phyloP scores from a whole-genome alignment of 2,113 vertebrate species.

The Zingel zingel region DNA sequence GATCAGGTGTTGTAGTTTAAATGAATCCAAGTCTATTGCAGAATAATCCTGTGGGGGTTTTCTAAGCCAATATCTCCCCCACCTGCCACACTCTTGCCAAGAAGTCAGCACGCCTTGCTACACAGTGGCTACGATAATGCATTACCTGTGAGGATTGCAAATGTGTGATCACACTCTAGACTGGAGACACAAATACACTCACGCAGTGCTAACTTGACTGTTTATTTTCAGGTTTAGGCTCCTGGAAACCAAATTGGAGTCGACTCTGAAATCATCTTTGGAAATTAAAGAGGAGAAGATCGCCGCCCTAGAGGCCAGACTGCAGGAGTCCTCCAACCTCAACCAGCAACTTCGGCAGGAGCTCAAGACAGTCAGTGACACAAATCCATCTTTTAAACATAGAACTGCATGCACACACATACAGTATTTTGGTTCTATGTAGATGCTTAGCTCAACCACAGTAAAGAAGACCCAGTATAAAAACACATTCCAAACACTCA shows the following conservation, averaged over 20 bases:
- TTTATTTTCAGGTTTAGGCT: constrained; percentile 90
- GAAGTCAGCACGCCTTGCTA: neutral
- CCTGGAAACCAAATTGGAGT: constrained; percentile 96
- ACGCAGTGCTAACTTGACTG: constrained; percentile 3
- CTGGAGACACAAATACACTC: neutral
- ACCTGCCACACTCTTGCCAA: neutral
- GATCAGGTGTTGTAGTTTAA: neutral
- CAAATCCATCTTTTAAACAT: neutral
- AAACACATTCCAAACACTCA: constrained; percentile 1
- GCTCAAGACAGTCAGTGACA: constrained; percentile 92
- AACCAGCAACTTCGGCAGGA: constrained; percentile 98
- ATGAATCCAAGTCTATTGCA: neutral
- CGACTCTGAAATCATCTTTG: constrained; percentile 94
- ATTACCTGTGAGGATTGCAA: constrained; percentile 1
- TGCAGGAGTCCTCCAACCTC: constrained; percentile 97
- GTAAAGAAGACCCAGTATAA: neutral
- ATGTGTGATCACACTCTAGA: neutral
- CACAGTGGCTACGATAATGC: neutral
- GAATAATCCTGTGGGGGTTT: constrained; percentile 4
- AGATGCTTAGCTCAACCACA: neutral
- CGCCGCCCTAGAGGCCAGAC: constrained; percentile 94
- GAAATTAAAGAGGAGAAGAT: constrained; percentile 99
- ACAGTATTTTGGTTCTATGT: neutral
- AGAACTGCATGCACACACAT: neutral
- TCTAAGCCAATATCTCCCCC: neutral